Evolutionary conservation across 1,140 invertebrate genomes (phyloP).

Genomic region (Ceratosolen fusciceps): DNA sequence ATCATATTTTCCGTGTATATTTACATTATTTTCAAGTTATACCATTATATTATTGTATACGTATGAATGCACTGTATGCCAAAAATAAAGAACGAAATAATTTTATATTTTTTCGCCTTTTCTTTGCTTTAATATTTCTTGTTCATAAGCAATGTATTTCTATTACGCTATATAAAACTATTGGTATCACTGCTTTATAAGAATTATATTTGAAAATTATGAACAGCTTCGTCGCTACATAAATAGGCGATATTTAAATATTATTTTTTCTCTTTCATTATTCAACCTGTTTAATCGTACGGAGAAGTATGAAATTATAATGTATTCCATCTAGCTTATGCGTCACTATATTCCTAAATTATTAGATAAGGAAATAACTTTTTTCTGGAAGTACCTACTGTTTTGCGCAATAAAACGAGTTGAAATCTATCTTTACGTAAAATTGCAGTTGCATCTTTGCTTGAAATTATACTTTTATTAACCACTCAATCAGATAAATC

Average conservation of each 20-base stretch:
- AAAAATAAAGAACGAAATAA: conserved; percentile 55
- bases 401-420: conserved; percentile 7
- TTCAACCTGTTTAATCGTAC: too few relatives aligned
- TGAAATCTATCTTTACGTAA: neutral
- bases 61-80: conserved; percentile 52
- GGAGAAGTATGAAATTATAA: too few relatives aligned
- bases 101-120: conserved; percentile 34
- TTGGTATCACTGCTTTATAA: neutral
- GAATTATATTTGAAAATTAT: neutral
- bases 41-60: conserved; percentile 44
- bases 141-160: neutral
- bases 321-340: neutral
- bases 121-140: conserved; percentile 1
- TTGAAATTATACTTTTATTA: conserved; percentile 11
- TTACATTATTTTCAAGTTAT: conserved; percentile 59
- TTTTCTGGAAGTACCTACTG: neutral
- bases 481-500: neutral
- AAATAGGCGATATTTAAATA: neutral
- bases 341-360: neutral
- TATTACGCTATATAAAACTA: conserved; percentile 6
- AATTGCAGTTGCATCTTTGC: neutral
- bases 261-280: too few relatives aligned
- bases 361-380: neutral
- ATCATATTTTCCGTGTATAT: conserved; percentile 53
- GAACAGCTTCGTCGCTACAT: neutral